These are phyloP conservation scores for Archips crataeganus DNA, from an alignment of 2,888 invertebrate genomes.

Conservation along the genomic window DNA sequence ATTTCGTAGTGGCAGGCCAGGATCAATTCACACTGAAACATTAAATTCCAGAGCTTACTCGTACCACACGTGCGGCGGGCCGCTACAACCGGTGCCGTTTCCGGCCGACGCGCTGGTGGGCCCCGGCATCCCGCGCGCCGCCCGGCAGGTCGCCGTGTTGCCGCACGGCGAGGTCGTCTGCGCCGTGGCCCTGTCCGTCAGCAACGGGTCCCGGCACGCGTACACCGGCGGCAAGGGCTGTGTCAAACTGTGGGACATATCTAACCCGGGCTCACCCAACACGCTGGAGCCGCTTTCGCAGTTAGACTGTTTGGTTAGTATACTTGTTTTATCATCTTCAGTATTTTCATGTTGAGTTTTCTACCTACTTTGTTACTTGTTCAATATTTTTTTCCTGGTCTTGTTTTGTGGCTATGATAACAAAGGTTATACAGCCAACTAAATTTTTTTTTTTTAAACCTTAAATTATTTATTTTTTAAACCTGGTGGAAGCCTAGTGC, in stretches of 20 bases:
- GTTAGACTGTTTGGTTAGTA: constrained; percentile 93
- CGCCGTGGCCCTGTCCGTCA: constrained; percentile 95
- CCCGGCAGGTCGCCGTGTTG: constrained; percentile 94
- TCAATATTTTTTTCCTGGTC: too few species aligned
- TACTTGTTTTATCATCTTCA: neutral
- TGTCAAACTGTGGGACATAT: constrained; percentile 98
- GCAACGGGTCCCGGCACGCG: constrained; percentile 93
- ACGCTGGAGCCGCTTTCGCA: constrained; percentile 96
- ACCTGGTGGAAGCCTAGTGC: too few species aligned
- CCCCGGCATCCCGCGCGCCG: constrained; percentile 97
- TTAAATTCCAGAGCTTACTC: constrained; percentile 92
- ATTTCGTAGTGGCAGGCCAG: too few species aligned
- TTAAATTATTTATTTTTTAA: too few species aligned
- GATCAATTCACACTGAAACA: neutral
- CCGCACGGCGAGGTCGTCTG: constrained; percentile 98
- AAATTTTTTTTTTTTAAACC: too few species aligned
- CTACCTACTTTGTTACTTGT: too few species aligned
- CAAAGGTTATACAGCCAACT: too few species aligned
- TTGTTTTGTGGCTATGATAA: too few species aligned
- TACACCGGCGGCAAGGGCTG: constrained; percentile 99
- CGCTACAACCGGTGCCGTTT: constrained; percentile 96
- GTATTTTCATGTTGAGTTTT: too few species aligned
- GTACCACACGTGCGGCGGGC: constrained; percentile 96
- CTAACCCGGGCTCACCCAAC: constrained; percentile 92
- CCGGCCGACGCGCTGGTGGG: constrained; percentile 97